Conservation (phyloP, 30 jellyfish, hydroid and myxozoan species). For the Turritopsis rubra region DNA sequence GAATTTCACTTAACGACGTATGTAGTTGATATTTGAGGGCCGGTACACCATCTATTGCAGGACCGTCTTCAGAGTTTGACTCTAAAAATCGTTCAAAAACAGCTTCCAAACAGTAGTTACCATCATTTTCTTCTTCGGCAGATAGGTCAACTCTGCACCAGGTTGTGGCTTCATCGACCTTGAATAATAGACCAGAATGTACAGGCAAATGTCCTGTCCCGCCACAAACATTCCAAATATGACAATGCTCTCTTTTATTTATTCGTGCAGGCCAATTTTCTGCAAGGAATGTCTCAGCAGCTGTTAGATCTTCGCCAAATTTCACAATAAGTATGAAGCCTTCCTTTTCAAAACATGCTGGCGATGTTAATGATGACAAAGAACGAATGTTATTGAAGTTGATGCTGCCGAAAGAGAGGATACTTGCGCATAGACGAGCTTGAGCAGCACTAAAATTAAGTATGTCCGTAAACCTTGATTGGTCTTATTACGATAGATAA, state of each 20-base stretch:
- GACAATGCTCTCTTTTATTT: neutral
- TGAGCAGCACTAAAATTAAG: no score
- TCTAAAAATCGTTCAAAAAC: neutral
- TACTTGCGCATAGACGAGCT: no score
- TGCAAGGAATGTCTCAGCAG: neutral
- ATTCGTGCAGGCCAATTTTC: neutral
- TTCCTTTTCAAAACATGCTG: no score
- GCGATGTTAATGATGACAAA: no score
- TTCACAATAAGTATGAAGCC: no score
- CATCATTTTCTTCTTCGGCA: neutral
- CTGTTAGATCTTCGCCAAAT: no score
- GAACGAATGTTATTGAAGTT: no score
- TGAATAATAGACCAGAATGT: neutral
- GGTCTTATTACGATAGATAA: no score
- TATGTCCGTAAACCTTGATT: no score
- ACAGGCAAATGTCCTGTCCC: neutral
- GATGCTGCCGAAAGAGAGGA: no score
- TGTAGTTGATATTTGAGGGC: neutral
- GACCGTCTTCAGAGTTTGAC: neutral
- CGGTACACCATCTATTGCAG: neutral
- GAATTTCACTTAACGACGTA: neutral
- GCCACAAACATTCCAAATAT: neutral
- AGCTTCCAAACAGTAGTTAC: neutral
- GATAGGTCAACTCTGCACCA: neutral
- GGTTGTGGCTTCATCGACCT: neutral